phyloP scores from a whole-genome alignment of 2,113 vertebrate species.

The Corydoras maculifer region DNA sequence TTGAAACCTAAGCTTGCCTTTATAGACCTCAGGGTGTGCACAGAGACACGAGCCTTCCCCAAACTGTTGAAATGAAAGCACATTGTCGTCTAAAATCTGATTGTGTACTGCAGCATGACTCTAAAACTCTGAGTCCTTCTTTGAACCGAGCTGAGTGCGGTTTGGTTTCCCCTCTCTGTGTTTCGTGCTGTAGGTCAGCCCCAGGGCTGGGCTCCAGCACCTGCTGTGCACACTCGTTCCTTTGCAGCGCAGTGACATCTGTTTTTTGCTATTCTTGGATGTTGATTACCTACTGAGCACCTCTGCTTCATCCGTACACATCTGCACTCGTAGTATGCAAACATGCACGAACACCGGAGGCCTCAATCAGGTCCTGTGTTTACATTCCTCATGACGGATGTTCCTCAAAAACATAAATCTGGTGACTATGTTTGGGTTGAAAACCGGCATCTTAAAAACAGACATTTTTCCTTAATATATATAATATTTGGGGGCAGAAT shows the following conservation, averaged over 20 bases:
- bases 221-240: constrained; percentile 5
- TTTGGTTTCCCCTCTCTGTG: constrained; percentile 20
- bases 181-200: constrained; percentile 16
- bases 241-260: constrained; percentile 15
- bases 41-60: too few relatives aligned
- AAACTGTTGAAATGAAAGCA: too few relatives aligned
- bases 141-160: background rate
- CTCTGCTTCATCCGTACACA: constrained; percentile 15
- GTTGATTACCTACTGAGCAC: constrained; percentile 11
- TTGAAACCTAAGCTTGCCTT: too few relatives aligned
- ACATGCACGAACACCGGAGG: background rate
- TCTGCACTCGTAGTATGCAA: background rate
- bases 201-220: constrained; percentile 1
- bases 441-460: too few relatives aligned
- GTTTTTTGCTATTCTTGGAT: constrained; percentile 12
- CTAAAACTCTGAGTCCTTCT: background rate
- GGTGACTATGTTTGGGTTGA: too few relatives aligned
- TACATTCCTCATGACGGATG: too few relatives aligned
- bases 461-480: too few relatives aligned
- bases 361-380: background rate
- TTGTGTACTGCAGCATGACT: too few relatives aligned
- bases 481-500: too few relatives aligned
- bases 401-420: too few relatives aligned
- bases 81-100: too few relatives aligned
- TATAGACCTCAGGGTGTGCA: too few relatives aligned